Conservation (phyloP, 2,113 vertebrate species). For the Diphyllodes magnificus region DNA sequence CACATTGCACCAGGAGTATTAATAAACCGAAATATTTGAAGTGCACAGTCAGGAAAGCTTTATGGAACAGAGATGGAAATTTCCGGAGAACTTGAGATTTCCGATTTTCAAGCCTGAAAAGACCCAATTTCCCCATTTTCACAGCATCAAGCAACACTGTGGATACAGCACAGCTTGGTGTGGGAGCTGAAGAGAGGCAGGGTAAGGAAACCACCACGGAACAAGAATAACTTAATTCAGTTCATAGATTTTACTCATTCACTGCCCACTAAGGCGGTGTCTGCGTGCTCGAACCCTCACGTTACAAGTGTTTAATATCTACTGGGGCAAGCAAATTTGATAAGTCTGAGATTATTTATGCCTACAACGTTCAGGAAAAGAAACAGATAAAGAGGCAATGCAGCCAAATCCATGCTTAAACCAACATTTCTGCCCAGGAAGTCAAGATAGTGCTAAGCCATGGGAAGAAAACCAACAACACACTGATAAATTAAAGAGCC, state of each 20-base stretch:
- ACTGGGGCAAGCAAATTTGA: not conserved
- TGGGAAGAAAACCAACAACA: not conserved
- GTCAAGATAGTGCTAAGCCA: not conserved
- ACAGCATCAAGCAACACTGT: not conserved
- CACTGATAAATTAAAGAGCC: not conserved
- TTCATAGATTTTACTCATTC: not conserved
- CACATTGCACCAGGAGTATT: not conserved
- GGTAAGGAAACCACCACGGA: fast-evolving
- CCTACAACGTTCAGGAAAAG: not conserved
- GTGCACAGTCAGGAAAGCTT: not conserved
- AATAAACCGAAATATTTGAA: conserved; percentile 8
- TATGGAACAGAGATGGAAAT: not conserved
- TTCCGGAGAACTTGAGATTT: not conserved
- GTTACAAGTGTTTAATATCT: not conserved
- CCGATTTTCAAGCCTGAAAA: not conserved
- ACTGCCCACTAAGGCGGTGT: not conserved
- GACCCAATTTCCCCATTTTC: not conserved
- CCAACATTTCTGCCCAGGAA: not conserved
- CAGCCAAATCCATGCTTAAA: not conserved
- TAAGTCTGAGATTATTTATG: not conserved
- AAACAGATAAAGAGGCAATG: not conserved
- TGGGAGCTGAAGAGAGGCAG: not conserved
- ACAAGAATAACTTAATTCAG: not conserved
- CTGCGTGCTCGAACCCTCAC: fast-evolving
- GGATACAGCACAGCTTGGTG: not conserved